phyloP scores from a whole-genome alignment of 2,888 invertebrate genomes.

The Athrips mouffetella region DNA sequence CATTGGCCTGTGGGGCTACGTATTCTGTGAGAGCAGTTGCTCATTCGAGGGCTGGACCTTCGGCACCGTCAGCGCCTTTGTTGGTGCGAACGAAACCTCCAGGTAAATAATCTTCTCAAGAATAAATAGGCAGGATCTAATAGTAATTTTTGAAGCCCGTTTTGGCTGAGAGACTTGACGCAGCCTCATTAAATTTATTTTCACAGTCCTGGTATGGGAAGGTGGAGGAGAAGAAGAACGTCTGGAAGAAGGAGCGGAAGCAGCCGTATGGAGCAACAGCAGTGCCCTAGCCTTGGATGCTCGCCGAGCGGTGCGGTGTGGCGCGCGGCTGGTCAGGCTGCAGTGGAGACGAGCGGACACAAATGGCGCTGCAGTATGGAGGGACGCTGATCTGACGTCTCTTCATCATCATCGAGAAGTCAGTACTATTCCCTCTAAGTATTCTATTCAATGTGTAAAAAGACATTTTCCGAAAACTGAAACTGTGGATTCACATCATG shows the following conservation, averaged over 20 bases:
- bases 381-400: constrained; percentile 68
- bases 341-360: constrained; percentile 67
- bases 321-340: constrained; percentile 62
- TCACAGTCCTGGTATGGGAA: constrained; percentile 66
- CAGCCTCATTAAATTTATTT: no score
- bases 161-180: no score
- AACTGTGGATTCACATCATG: no score
- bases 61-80: constrained; percentile 55
- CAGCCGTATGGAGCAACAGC: constrained; percentile 73
- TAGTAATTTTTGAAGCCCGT: no score
- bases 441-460: not conserved
- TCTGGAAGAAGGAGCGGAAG: constrained; percentile 56
- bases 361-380: constrained; percentile 48
- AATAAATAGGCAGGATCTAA: no score
- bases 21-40: constrained; percentile 66
- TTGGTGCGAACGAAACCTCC: constrained; percentile 68
- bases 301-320: constrained; percentile 64
- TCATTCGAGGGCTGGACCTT: constrained; percentile 63
- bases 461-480: no score
- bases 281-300: constrained; percentile 67
- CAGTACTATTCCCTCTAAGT: not conserved
- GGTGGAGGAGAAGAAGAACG: constrained; percentile 57
- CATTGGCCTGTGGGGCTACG: constrained; percentile 61
- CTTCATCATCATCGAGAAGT: constrained; percentile 69
- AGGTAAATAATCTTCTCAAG: constrained; percentile 47